These are phyloP conservation scores for Centruroides vittatus DNA, from an alignment of 1,140 invertebrate genomes.

Conservation along the genomic window DNA sequence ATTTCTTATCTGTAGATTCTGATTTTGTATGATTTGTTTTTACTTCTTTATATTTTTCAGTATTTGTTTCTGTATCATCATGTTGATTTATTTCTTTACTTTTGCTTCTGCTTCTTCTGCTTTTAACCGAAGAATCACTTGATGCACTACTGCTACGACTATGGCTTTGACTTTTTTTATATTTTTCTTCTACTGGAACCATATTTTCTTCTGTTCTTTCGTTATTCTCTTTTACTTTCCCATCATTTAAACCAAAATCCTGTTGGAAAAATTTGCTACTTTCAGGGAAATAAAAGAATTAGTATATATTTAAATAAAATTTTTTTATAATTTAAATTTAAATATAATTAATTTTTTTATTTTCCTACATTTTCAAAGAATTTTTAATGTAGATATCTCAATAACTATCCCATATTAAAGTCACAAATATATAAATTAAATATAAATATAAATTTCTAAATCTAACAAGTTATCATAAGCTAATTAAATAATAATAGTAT, in stretches of 20 bases:
- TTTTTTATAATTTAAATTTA: background rate
- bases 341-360: no score
- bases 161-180: background rate
- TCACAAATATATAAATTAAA: no score
- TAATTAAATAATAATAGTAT: no score
- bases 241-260: background rate
- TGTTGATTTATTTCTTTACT: background rate
- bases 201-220: background rate
- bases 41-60: no score
- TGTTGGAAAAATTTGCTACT: background rate
- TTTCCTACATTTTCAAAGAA: no score
- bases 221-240: background rate
- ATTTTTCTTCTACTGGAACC: background rate
- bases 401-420: no score
- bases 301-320: background rate
- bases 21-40: no score
- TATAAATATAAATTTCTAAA: no score
- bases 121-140: background rate
- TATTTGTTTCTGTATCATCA: no score
- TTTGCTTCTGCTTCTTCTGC: background rate
- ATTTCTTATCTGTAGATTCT: no score
- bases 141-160: background rate
- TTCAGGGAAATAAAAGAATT: background rate
- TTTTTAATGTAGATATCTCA: no score
- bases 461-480: no score